These are phyloP conservation scores for Dromococcyx pavoninus DNA, from an alignment of 2,797 vertebrate genomes.

Conservation along the genomic window DNA sequence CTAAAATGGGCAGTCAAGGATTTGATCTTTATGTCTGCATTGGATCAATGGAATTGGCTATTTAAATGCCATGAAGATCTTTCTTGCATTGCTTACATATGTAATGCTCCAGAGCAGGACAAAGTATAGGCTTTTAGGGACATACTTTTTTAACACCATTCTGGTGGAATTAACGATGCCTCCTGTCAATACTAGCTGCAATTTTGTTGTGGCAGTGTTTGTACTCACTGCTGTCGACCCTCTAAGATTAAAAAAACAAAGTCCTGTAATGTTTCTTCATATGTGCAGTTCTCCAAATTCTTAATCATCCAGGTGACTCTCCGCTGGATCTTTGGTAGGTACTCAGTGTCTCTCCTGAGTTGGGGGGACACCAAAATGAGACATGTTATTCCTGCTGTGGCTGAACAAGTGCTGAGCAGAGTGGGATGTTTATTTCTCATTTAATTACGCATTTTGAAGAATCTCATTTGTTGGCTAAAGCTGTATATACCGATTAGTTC, in stretches of 20 bases:
- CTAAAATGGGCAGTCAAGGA: not conserved
- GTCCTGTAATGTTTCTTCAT: rapidly evolving
- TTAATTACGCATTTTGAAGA: not conserved
- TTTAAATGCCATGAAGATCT: not conserved
- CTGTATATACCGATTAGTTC: not conserved
- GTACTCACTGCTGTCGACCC: not conserved
- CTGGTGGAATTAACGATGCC: not conserved
- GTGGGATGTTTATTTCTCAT: not conserved
- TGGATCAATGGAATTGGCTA: conserved; percentile 23
- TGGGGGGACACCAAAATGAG: not conserved
- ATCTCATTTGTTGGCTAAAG: not conserved
- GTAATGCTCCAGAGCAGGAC: not conserved
- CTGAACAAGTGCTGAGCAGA: not conserved
- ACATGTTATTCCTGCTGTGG: not conserved
- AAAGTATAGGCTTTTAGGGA: not conserved
- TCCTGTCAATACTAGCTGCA: not conserved
- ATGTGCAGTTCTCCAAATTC: not conserved
- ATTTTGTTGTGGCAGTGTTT: not conserved
- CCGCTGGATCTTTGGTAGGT: not conserved
- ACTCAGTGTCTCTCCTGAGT: not conserved
- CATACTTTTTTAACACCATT: not conserved
- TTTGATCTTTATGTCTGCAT: not conserved
- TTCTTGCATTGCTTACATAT: not conserved
- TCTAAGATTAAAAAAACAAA: not conserved
- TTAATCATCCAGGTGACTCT: not conserved